Evolutionary conservation across 2,888 invertebrate species (phyloP).

Genomic region (Cataglyphis altisquamis): DNA sequence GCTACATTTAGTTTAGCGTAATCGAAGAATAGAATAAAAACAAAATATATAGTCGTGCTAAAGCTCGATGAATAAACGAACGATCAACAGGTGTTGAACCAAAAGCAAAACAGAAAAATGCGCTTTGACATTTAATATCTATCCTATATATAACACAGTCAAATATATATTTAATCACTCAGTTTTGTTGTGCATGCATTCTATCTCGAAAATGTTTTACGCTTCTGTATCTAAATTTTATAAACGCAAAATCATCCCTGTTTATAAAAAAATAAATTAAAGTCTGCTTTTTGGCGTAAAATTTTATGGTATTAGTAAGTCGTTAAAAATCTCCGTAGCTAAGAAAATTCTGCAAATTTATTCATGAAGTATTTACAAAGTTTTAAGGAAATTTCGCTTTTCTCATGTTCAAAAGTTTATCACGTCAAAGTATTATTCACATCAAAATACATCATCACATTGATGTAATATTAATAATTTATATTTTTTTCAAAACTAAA

Average conservation of each 20-base stretch:
- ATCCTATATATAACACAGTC: constrained; percentile 10
- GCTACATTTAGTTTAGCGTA: constrained; percentile 18
- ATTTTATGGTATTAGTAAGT: constrained; percentile 2
- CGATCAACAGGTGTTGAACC: constrained; percentile 60
- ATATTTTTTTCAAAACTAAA: neutral
- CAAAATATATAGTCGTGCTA: constrained; percentile 12
- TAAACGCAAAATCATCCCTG: neutral
- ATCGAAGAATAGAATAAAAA: constrained; percentile 34
- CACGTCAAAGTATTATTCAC: neutral
- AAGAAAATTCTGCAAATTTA: constrained; percentile 7
- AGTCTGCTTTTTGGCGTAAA: neutral
- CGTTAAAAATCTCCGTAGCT: neutral
- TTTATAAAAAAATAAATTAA: constrained; percentile 1
- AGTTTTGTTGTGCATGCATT: neutral
- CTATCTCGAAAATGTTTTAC: neutral
- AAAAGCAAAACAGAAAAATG: constrained; percentile 45
- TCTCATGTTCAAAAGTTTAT: neutral
- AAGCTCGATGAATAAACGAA: constrained; percentile 21
- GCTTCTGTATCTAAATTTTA: neutral
- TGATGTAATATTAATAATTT: constrained; percentile 8
- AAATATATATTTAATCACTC: constrained; percentile 26
- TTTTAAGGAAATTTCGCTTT: constrained; percentile 3
- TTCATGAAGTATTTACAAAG: constrained; percentile 30
- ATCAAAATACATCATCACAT: neutral
- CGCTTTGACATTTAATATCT: constrained; percentile 29